phyloP scores from a whole-genome alignment of 2,888 invertebrate genomes.

The Athalia circularis region DNA sequence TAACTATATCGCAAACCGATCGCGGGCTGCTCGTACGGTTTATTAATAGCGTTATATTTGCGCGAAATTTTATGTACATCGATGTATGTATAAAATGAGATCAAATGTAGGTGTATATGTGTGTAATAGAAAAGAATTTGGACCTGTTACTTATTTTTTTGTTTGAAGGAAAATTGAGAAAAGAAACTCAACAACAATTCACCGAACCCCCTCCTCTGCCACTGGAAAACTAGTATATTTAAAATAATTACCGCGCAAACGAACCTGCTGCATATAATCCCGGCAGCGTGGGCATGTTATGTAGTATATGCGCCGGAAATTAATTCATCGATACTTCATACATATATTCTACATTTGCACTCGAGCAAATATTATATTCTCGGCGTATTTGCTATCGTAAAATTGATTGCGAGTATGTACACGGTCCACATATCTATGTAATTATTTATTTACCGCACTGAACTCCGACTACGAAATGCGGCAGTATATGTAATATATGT shows the following conservation, averaged over 20 bases:
- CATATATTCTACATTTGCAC: neutral
- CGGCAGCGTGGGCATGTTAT: too few relatives aligned
- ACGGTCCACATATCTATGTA: constrained; percentile 41
- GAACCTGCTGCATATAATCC: too few relatives aligned
- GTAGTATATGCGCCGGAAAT: neutral
- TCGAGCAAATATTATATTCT: constrained; percentile 55
- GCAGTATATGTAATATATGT: too few relatives aligned
- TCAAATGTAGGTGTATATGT: constrained; percentile 8
- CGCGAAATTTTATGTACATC: neutral
- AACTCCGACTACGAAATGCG: neutral
- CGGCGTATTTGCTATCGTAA: constrained; percentile 66
- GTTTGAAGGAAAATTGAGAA: too few relatives aligned
- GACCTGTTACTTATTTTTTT: too few relatives aligned
- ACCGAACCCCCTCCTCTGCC: too few relatives aligned
- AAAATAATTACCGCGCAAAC: too few relatives aligned
- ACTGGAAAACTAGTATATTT: too few relatives aligned
- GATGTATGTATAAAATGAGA: constrained; percentile 6
- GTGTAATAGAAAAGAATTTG: constrained; percentile 13
- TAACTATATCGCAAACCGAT: constrained; percentile 66
- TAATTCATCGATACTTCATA: neutral
- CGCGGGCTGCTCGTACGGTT: constrained; percentile 63
- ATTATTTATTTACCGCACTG: constrained; percentile 26
- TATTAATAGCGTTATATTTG: constrained; percentile 68
- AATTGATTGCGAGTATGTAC: constrained; percentile 59
- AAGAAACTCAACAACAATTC: too few relatives aligned